Evolutionary conservation across 2,888 invertebrate genomes (phyloP).

Genomic region (Leptinotarsa rubiginosa): DNA sequence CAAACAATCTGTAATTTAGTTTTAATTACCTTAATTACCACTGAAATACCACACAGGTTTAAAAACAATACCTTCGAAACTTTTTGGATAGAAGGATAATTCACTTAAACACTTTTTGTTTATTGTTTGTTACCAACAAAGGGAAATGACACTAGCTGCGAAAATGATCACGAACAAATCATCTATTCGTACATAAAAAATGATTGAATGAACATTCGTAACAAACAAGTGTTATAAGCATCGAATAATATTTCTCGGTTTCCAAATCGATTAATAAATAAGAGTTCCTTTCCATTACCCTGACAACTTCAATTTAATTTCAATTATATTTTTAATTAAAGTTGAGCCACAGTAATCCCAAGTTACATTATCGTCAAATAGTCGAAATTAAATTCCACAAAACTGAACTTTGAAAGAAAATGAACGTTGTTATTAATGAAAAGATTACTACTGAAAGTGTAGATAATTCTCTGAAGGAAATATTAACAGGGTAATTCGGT

Average conservation of each 20-base stretch:
- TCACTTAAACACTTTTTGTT: too few species aligned
- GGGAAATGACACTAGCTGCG: too few species aligned
- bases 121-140: too few species aligned
- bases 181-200: too few species aligned
- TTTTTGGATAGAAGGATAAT: too few species aligned
- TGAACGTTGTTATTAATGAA: constrained; percentile 28
- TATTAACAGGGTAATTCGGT: not conserved
- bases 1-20: too few species aligned
- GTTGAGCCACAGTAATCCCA: constrained; percentile 32
- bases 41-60: too few species aligned
- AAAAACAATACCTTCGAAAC: too few species aligned
- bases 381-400: constrained; percentile 32
- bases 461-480: constrained; percentile 10
- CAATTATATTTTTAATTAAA: constrained; percentile 43
- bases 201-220: not conserved
- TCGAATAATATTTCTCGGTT: not conserved
- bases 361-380: constrained; percentile 37
- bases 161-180: too few species aligned
- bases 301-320: constrained; percentile 38
- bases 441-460: constrained; percentile 18
- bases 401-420: constrained; percentile 33
- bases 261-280: constrained; percentile 3
- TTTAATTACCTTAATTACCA: too few species aligned
- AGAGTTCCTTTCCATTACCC: constrained; percentile 9
- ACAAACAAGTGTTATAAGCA: not conserved